Conservation (phyloP, 2,797 vertebrate genomes). For the Acanthurus leucopareius region DNA sequence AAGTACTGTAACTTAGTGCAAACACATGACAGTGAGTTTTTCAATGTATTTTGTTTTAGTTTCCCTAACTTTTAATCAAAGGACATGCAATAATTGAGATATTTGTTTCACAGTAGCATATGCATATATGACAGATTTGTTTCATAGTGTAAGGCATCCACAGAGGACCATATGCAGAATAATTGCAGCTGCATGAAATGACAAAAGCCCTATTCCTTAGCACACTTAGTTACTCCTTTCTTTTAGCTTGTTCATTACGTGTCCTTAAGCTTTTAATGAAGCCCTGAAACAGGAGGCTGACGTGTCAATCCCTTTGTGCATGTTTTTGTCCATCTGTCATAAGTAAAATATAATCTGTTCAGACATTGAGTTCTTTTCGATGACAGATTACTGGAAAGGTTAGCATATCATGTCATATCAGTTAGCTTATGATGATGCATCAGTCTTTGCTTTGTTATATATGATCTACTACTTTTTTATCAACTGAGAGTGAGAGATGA, state of each 20-base stretch:
- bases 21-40: constrained; percentile 6
- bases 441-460: background rate
- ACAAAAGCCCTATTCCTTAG: background rate
- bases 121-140: no score
- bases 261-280: background rate
- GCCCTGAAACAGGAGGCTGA: background rate
- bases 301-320: background rate
- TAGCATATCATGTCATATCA: background rate
- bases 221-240: background rate
- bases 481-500: background rate
- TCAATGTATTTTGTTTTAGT: background rate
- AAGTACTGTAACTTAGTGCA: background rate
- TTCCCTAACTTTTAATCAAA: background rate
- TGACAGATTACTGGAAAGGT: background rate
- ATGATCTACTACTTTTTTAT: background rate
- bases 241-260: constrained; percentile 1
- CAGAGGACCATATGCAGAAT: background rate
- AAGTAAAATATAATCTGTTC: background rate
- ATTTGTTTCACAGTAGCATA: background rate
- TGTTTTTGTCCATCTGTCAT: background rate
- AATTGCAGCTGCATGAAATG: constrained; percentile 4
- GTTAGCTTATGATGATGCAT: no score
- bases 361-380: background rate
- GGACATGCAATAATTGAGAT: background rate
- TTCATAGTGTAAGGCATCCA: background rate